phyloP scores from a whole-genome alignment of 2,113 vertebrate species.

The Patagioenas fasciata region DNA sequence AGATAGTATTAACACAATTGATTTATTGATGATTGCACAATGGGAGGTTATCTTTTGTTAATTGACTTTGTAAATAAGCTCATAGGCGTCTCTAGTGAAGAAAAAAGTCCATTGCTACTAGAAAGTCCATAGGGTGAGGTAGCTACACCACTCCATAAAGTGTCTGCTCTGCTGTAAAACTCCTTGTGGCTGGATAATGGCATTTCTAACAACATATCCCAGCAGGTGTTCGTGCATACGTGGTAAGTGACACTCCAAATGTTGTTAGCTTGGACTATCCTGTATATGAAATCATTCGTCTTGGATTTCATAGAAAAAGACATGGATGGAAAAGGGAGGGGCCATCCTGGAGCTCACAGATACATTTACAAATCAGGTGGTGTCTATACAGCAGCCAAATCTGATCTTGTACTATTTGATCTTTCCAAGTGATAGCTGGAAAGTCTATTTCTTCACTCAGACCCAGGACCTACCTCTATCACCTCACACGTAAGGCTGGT shows the following conservation, averaged over 20 bases:
- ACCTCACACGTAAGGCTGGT: neutral
- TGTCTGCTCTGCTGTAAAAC: neutral
- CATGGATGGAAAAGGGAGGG: neutral
- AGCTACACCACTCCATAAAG: neutral
- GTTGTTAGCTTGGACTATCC: neutral
- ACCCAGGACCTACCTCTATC: neutral
- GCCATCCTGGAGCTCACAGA: neutral
- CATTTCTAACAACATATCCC: neutral
- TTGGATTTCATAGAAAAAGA: neutral
- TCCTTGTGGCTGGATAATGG: neutral
- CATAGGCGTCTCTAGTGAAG: neutral
- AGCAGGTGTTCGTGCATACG: neutral
- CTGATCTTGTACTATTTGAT: neutral
- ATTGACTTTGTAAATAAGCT: slow-evolving; percentile 84
- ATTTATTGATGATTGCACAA: slow-evolving; percentile 87
- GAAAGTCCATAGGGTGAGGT: slow-evolving; percentile 16
- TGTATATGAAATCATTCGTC: neutral
- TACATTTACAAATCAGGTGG: neutral
- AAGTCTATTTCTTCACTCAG: neutral
- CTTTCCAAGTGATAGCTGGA: neutral
- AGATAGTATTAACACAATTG: slow-evolving; percentile 83
- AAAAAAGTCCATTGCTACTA: slow-evolving; percentile 17
- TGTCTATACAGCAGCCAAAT: neutral
- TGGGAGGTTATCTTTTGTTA: slow-evolving; percentile 85
- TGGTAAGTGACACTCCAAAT: neutral